Conservation (phyloP, 2,888 invertebrate genomes). For the Nezara viridula region DNA sequence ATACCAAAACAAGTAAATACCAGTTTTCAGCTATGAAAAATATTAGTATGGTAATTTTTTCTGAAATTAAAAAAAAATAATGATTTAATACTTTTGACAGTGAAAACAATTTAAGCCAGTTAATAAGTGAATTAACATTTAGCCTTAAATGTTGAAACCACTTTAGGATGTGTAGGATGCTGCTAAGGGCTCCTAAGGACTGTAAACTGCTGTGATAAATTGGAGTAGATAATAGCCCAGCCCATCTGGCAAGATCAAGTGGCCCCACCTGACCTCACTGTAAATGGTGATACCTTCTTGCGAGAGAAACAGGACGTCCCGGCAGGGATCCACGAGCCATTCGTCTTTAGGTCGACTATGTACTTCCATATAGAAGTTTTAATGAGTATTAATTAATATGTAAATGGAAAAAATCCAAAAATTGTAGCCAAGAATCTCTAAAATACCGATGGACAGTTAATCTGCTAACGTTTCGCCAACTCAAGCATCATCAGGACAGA, state of each 20-base stretch:
- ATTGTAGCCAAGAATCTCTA: too few relatives aligned
- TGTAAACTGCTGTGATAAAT: constrained; percentile 20
- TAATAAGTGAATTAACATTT: background rate
- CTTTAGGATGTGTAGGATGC: background rate
- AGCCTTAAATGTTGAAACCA: background rate
- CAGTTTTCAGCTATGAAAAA: too few relatives aligned
- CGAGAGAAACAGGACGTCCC: background rate
- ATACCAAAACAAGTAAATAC: too few relatives aligned
- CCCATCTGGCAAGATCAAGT: constrained; percentile 4
- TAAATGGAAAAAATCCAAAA: too few relatives aligned
- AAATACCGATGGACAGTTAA: too few relatives aligned
- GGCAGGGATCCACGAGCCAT: background rate
- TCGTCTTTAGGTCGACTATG: background rate
- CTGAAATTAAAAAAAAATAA: too few relatives aligned
- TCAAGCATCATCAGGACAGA: too few relatives aligned
- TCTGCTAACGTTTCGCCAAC: too few relatives aligned
- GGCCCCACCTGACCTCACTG: background rate
- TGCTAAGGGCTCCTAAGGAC: background rate
- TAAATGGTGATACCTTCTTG: background rate
- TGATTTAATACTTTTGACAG: too few relatives aligned
- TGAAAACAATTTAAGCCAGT: background rate
- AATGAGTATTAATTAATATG: too few relatives aligned
- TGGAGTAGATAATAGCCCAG: background rate
- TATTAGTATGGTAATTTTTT: too few relatives aligned
- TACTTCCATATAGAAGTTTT: too few relatives aligned